Evolutionary conservation across 2,113 vertebrate genomes (phyloP).

Genomic region (Eurypyga helias): DNA sequence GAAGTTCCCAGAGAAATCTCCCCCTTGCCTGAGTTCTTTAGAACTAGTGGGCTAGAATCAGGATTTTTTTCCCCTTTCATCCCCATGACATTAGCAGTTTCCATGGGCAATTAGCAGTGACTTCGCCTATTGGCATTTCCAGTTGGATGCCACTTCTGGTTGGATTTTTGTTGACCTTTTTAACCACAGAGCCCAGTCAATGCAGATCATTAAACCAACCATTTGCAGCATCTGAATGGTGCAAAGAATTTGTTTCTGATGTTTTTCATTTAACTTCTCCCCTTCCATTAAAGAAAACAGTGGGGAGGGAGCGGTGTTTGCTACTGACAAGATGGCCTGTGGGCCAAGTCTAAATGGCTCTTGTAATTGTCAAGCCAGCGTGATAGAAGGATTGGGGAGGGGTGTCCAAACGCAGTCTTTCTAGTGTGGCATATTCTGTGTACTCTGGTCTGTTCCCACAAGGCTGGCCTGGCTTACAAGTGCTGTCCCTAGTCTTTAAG

Average conservation of each 20-base stretch:
- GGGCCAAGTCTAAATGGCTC: slow-evolving; percentile 36
- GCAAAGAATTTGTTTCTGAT: slow-evolving; percentile 53
- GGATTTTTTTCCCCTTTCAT: slow-evolving; percentile 62
- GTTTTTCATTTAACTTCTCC: slow-evolving; percentile 24
- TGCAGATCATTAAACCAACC: slow-evolving; percentile 72
- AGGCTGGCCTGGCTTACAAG: slow-evolving; percentile 74
- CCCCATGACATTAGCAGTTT: not conserved
- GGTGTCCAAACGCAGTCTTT: slow-evolving; percentile 19
- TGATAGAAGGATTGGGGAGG: slow-evolving; percentile 14
- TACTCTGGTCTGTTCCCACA: slow-evolving; percentile 55
- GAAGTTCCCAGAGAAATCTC: not conserved
- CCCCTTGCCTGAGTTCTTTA: not conserved
- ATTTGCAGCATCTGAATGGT: slow-evolving; percentile 70
- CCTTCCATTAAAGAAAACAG: slow-evolving; percentile 30
- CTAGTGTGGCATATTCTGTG: slow-evolving; percentile 8
- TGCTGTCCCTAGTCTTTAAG: slow-evolving; percentile 71
- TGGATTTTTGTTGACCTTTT: slow-evolving; percentile 11
- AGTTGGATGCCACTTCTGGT: slow-evolving; percentile 10
- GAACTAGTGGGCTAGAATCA: not conserved
- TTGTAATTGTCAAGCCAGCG: slow-evolving; percentile 68
- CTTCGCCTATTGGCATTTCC: not conserved
- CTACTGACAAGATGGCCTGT: not conserved
- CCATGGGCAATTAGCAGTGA: not conserved
- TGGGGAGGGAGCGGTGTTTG: slow-evolving; percentile 7
- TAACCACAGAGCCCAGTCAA: slow-evolving; percentile 68